A percentile compares a stretch with the other conserved stretches of the same genome.
These are phyloP conservation scores for Imbricaverruca yamaguchii DNA, from an alignment of 2,888 invertebrate species.

Conservation along the genomic window DNA sequence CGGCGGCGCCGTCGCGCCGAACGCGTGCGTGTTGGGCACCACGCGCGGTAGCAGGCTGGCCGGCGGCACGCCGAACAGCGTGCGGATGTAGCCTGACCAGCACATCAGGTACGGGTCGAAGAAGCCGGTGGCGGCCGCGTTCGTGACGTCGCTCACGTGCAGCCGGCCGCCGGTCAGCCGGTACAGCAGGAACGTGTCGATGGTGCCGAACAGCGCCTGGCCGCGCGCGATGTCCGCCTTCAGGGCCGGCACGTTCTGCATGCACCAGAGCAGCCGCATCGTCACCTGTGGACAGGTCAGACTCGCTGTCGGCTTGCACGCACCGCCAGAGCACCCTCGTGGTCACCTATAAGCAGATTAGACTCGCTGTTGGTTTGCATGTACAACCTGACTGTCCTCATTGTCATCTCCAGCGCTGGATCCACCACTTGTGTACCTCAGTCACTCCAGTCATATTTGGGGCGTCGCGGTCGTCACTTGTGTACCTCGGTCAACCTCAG, in stretches of 20 bases:
- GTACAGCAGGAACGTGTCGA: slow-evolving; percentile 81
- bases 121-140: slow-evolving; percentile 83
- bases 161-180: slow-evolving; percentile 45
- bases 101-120: slow-evolving; percentile 83
- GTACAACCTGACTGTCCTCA: too few relatives aligned
- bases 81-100: slow-evolving; percentile 69
- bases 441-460: too few relatives aligned
- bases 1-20: slow-evolving; percentile 57
- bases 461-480: too few relatives aligned
- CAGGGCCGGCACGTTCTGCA: slow-evolving; percentile 62
- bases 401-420: too few relatives aligned
- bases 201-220: slow-evolving; percentile 70
- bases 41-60: slow-evolving; percentile 65
- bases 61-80: slow-evolving; percentile 63
- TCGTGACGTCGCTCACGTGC: slow-evolving; percentile 82
- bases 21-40: slow-evolving; percentile 66
- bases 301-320: too few relatives aligned
- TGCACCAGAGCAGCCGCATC: slow-evolving; percentile 57
- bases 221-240: slow-evolving; percentile 54
- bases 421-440: too few relatives aligned
- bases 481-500: too few relatives aligned
- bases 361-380: too few relatives aligned
- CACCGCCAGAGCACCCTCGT: too few relatives aligned
- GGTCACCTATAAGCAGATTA: too few relatives aligned
- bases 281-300: slow-evolving; percentile 29